A percentile compares a stretch with the other conserved stretches of the same genome.
phyloP scores from a whole-genome alignment of 2,113 vertebrate species.

The Myotis yumanensis region DNA sequence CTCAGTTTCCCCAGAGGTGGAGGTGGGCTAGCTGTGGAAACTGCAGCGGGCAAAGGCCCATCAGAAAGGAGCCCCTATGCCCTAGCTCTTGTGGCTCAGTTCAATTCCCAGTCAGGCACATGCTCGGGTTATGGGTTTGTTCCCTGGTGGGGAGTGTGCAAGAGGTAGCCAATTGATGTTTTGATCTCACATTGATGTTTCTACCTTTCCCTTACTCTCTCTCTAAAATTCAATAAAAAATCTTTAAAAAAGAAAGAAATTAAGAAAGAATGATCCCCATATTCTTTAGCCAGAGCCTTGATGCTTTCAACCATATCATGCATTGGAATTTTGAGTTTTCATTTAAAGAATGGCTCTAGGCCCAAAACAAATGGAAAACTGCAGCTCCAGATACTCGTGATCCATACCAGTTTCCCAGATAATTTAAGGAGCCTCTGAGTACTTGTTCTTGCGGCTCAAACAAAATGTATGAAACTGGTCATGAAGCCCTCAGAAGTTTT shows the following conservation, averaged over 20 bases:
- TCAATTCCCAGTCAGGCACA: not conserved
- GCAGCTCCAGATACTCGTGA: not conserved
- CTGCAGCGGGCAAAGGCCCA: not conserved
- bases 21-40: not conserved
- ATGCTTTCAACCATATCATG: not conserved
- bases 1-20: not conserved
- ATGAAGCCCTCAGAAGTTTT: not conserved
- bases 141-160: not conserved
- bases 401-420: not conserved
- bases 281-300: not conserved
- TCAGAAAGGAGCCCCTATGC: not conserved
- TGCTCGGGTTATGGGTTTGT: not conserved
- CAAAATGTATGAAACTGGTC: not conserved
- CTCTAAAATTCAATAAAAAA: not conserved
- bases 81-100: not conserved
- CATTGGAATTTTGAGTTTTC: not conserved
- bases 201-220: not conserved
- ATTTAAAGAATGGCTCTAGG: not conserved
- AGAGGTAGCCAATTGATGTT: not conserved
- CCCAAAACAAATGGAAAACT: not conserved
- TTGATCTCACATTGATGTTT: not conserved
- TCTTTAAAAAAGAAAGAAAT: not conserved
- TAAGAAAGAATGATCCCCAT: too few relatives aligned
- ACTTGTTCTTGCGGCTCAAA: not conserved
- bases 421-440: not conserved